These are phyloP conservation scores for Epistrophe eligans DNA, from an alignment of 2,888 invertebrate genomes.

Conservation along the genomic window DNA sequence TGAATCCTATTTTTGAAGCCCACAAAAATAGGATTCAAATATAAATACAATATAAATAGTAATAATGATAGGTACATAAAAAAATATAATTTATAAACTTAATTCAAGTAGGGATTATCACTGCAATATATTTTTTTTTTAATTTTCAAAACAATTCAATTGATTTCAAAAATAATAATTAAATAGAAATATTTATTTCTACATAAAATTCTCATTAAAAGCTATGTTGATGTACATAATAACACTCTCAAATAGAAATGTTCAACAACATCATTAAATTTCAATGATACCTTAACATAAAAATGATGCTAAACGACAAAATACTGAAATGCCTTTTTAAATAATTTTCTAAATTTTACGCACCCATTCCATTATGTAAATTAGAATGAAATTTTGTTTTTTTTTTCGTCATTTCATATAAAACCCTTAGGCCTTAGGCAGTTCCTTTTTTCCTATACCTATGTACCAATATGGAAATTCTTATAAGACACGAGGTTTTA, in stretches of 20 bases:
- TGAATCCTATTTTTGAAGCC: too few species aligned
- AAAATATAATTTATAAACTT: too few species aligned
- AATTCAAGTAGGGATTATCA: too few species aligned
- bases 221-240: not conserved
- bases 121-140: too few species aligned
- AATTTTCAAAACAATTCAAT: too few species aligned
- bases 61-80: too few species aligned
- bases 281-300: not conserved
- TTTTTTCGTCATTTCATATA: not conserved
- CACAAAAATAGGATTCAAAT: too few species aligned
- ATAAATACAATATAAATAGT: too few species aligned
- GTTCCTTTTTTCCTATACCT: not conserved
- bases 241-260: not conserved
- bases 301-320: not conserved
- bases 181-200: not conserved
- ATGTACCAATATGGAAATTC: not conserved
- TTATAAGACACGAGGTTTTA: not conserved
- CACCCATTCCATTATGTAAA: conserved; percentile 27
- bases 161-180: not conserved
- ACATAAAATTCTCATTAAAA: not conserved
- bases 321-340: not conserved
- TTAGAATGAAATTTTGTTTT: conserved; percentile 5
- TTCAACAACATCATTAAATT: conserved; percentile 19
- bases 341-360: conserved; percentile 23
- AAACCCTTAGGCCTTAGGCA: conserved; percentile 8